Base-by-base conservation (phyloP, 2,797 vertebrate genomes). In the Onychomys leucogaster region DNA sequence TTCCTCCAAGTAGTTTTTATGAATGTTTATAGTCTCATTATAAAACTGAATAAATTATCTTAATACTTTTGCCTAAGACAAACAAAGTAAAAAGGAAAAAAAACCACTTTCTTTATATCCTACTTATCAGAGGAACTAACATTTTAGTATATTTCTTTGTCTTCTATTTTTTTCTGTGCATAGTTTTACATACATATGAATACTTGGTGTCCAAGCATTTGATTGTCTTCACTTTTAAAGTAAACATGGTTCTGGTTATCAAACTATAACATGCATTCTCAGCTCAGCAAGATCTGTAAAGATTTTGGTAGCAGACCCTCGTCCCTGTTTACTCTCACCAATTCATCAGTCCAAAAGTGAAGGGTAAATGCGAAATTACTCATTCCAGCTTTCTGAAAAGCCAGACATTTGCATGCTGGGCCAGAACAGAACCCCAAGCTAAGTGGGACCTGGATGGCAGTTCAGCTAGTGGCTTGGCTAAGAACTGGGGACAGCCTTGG, bases 11-110 rank as follows among this genome's bases (percentile, higher is more conserved):
- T 90, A 75, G 49, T 81, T 90, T 94, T 89, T 27, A 52, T 80
- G 86, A 94, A 32, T 67, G 69, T 94, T 90, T 82, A 32, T 80
- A 37, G 57, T 89, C 2, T 85, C 73, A 71, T 90, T 77, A 90
- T 92, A 89, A 92, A 89, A 89, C 61, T 84, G 73, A 92, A 92
- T 90, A 80, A 77, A 90, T 88, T 89, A 85, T 82, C 90, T 95
- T 86, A 75, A 25, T 76, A 59, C 90, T 95, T 90, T 86, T 95
- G 11, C 76, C 73, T 37, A 96, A 43, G 37, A 16, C 29, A 61
- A 81, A 87, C 57, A 67, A 90, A 92, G 2, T 73, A 80, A 93
- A 77, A 92, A 88, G 49, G 25, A 65, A 63, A 59, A 52, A 91
- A 34, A 34, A 16, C 2, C 7, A n/a, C 32, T 69, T 93, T 85